Evolutionary conservation across 2,797 vertebrate genomes (phyloP), one percentile per base, ranked within the genome.

Genomic region (Cichlasoma orientale): DNA sequence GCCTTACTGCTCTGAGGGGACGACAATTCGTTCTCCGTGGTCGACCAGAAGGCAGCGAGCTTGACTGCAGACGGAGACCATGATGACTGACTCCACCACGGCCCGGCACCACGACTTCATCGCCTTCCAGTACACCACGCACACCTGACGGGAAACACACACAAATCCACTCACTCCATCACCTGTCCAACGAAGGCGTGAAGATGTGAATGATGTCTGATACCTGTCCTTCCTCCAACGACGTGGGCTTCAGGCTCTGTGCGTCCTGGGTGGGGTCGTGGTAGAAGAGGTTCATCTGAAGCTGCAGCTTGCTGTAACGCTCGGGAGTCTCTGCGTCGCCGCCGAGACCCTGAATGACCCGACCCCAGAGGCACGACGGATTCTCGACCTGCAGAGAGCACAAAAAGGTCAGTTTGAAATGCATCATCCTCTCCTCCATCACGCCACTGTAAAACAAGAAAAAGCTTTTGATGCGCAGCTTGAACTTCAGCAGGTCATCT

Each of bases 221-320:
- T 89, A 95, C 95, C 93, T 92, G 89, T 27, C 93, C 94, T 69
- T 94, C 80, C 76, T 91, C 82, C 4, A 95, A 3, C 0, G 84
- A 79, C 0, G 31, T 5, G 29, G 86, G 92, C 57, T 83, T 95
- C 23, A 94, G 29, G 33, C 72, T 82, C 12, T 50, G 14, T 4
- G 78, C 58, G 44, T 95, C 91, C 77, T 72, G 84, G 14, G 86
- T 89, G 31, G 90, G 44, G 0, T 84, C 72, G 0, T 90, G 82
- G 80, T 96, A 96, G 82, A 94, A 95, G 16, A 94, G 88, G 76
- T 95, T 95, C 91, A 96, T 95, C 82, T 89, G 83, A 57, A 80
- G 25, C 29, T 75, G 82, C 44, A 96, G 90, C 4, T 25, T 44
- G 12, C 92, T 31, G n/a, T 95, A 95, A 41, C 87, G 80, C 6